phyloP scores from a whole-genome alignment of 1,140 invertebrate species.

The Chrysopa pallens region DNA sequence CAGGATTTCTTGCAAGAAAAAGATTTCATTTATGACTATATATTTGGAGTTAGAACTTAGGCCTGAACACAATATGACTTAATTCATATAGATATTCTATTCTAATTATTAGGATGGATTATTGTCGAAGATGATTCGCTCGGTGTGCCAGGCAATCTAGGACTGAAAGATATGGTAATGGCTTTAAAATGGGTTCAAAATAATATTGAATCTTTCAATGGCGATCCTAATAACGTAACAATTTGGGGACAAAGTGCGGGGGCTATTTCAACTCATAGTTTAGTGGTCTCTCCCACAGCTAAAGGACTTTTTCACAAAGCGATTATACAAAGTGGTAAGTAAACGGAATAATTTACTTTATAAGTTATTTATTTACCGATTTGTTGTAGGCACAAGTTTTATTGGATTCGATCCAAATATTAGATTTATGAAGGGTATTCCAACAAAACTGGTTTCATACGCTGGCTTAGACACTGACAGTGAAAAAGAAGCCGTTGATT shows the following conservation, averaged over 20 bases:
- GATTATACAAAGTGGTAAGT: slow-evolving; percentile 34
- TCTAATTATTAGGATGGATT: slow-evolving; percentile 11
- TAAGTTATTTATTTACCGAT: slow-evolving; percentile 16
- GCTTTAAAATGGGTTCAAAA: slow-evolving; percentile 36
- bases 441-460: too few relatives aligned
- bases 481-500: slow-evolving; percentile 20
- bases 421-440: too few relatives aligned
- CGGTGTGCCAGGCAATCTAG: slow-evolving; percentile 35
- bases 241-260: slow-evolving; percentile 33
- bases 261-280: slow-evolving; percentile 18
- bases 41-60: too few relatives aligned
- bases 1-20: too few relatives aligned
- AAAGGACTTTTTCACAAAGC: slow-evolving; percentile 31
- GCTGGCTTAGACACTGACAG: slow-evolving; percentile 16
- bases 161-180: slow-evolving; percentile 38
- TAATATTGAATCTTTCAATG: slow-evolving; percentile 29
- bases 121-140: slow-evolving; percentile 20
- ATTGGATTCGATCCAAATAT: neutral
- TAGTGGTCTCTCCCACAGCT: slow-evolving; percentile 15
- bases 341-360: too few relatives aligned
- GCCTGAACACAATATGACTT: slow-evolving; percentile 24
- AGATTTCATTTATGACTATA: too few relatives aligned
- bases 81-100: slow-evolving; percentile 7
- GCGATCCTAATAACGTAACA: slow-evolving; percentile 23
- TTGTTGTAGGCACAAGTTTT: slow-evolving; percentile 26